Conservation (phyloP, 2,113 vertebrate genomes). For the Neopipo cinnamomea region DNA sequence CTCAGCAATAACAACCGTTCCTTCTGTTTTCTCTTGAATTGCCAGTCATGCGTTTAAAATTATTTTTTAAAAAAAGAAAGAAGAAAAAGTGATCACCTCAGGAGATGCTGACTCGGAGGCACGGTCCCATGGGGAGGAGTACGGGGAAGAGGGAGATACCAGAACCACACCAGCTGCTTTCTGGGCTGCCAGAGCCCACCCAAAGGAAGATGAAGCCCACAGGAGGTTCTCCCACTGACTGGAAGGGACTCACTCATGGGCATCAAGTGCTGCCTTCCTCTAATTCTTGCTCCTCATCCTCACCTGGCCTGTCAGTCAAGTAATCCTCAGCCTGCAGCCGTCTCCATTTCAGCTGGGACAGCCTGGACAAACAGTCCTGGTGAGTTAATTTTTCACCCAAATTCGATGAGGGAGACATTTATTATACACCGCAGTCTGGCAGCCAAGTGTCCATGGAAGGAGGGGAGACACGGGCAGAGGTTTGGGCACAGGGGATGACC, state of each 20-base stretch:
- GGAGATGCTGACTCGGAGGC: not conserved
- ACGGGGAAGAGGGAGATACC: not conserved
- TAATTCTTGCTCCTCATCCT: not conserved
- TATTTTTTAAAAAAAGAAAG: not conserved
- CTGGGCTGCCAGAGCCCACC: not conserved
- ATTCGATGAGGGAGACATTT: not conserved
- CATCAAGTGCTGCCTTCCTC: not conserved
- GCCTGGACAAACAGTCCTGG: not conserved
- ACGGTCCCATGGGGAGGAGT: not conserved
- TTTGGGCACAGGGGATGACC: not conserved
- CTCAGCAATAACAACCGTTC: not conserved
- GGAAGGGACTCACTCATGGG: fast-evolving
- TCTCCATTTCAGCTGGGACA: not conserved
- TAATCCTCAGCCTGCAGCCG: not conserved
- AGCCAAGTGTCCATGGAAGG: not conserved
- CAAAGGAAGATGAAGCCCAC: not conserved
- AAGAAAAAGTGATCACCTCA: not conserved
- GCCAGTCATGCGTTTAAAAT: not conserved
- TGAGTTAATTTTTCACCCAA: not conserved
- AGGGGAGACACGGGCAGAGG: fast-evolving
- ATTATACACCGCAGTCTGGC: fast-evolving
- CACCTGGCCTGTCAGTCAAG: not conserved
- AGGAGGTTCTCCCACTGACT: not conserved
- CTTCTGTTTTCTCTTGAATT: not conserved
- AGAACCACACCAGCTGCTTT: not conserved